Evolutionary conservation across 1,140 invertebrate species (phyloP), one percentile per base, ranked within the genome.

Genomic region (Ips nitidus): DNA sequence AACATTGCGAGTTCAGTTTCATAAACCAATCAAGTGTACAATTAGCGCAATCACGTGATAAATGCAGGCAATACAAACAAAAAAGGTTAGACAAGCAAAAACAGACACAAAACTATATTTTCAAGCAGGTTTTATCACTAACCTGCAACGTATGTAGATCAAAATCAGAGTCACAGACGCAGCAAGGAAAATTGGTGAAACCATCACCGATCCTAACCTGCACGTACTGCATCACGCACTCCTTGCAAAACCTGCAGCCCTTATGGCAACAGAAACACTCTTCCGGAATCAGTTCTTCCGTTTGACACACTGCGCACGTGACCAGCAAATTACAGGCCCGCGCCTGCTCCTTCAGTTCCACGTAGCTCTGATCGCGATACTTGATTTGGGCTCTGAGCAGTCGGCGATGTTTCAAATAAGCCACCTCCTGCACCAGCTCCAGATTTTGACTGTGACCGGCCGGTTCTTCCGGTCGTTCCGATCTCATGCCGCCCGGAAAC

Each of bases 231-330:
- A 79, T 72, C 7, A 89, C 81, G 74, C 88, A 89, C 0, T 81
- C 76, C 61, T 83, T 82, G 76, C 88, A 89, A 77, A 89, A 88
- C 7, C 84, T 50, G 77, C 89, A 88, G 2, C 82, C 84, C 50
- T 84, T 82, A 22, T 81, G 79, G 74, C 88, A 89, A 0, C 75
- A 72, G 2, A 79, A 79, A 78, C 84, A 83, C 71, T 89, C 87
- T 57, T 85, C 85, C 47, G 84, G 82, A 45, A 89, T 78, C 45
- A 85, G 83, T 73, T 88, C 86, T 57, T 87, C 83, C 55, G 85
- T 84, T 75, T 75, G 88, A 69, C 88, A 89, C 75, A 86, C 87
- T 6, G 78, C 77, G 76, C 88, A 90, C 67, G 69, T 76, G 66
- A 75, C 60, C 5, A 81, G 56, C 22, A 75, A 53, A 50, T 70